Evolutionary conservation across 2,797 vertebrate species (phyloP).

Genomic region (Centroberyx gerrardi): DNA sequence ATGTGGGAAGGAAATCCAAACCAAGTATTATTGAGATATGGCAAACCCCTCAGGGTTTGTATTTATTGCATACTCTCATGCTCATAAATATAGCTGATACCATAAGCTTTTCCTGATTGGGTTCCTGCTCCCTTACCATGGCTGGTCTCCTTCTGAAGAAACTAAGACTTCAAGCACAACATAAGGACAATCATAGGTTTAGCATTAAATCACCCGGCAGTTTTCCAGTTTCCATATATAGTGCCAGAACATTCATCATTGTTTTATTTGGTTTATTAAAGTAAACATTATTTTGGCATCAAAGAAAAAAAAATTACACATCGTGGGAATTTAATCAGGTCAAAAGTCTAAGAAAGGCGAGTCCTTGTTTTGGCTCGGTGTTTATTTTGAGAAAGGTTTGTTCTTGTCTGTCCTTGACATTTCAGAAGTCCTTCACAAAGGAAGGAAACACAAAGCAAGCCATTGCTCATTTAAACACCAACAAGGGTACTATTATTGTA

Average conservation of each 20-base stretch:
- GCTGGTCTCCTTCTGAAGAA: slow-evolving; percentile 33
- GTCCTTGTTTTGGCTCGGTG: slow-evolving; percentile 5
- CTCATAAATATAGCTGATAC: slow-evolving; percentile 68
- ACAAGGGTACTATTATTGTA: too few relatives aligned
- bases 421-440: slow-evolving; percentile 16
- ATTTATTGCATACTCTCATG: slow-evolving; percentile 63
- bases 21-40: slow-evolving; percentile 31
- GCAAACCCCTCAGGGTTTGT: slow-evolving; percentile 41
- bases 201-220: slow-evolving; percentile 42
- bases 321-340: slow-evolving; percentile 26
- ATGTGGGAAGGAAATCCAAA: slow-evolving; percentile 47
- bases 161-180: background rate
- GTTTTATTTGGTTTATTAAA: slow-evolving; percentile 20
- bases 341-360: slow-evolving; percentile 3
- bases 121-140: slow-evolving; percentile 38
- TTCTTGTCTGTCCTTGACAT: slow-evolving; percentile 36
- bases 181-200: slow-evolving; percentile 43
- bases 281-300: background rate
- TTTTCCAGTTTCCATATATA: slow-evolving; percentile 10
- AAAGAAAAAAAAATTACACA: background rate
- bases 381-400: slow-evolving; percentile 30
- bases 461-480: background rate
- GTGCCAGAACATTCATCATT: background rate
- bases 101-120: slow-evolving; percentile 44
- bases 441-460: background rate